Evolutionary conservation across 2,113 vertebrate species (phyloP).

Genomic region (Cynocephalus volans): DNA sequence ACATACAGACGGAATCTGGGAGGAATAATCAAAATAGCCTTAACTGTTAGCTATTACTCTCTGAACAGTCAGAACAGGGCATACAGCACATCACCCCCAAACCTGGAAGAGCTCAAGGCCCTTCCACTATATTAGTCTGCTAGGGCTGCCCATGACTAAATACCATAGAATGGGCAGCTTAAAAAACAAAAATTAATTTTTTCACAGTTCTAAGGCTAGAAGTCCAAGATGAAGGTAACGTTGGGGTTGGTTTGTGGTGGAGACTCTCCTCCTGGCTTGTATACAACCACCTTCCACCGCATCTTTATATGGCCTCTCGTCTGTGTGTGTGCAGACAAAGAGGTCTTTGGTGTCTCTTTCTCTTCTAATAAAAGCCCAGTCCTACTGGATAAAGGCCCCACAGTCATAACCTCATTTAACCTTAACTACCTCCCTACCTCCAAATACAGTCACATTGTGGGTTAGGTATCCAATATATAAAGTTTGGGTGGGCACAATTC

Average conservation of each 20-base stretch:
- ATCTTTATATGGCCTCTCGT: background rate
- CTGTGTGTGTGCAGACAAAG: background rate
- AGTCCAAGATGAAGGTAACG: background rate
- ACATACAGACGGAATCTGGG: background rate
- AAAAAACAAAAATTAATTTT: background rate
- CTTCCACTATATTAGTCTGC: background rate
- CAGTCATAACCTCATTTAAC: background rate
- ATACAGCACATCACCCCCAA: background rate
- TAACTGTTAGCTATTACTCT: background rate
- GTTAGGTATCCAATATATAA: background rate
- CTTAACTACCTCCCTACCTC: background rate
- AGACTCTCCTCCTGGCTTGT: background rate
- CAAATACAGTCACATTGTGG: background rate
- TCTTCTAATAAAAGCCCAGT: background rate
- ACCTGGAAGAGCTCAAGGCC: background rate
- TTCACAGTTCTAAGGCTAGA: background rate
- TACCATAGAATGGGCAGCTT: background rate
- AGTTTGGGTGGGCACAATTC: background rate
- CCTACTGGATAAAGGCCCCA: background rate
- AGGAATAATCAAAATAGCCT: background rate
- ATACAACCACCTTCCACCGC: background rate
- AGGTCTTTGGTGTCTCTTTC: background rate
- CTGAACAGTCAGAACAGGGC: background rate
- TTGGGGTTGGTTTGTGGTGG: background rate
- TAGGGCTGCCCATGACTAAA: background rate